These are phyloP conservation scores for Solen grandis DNA, from an alignment of 1,140 invertebrate genomes.

Conservation along the genomic window DNA sequence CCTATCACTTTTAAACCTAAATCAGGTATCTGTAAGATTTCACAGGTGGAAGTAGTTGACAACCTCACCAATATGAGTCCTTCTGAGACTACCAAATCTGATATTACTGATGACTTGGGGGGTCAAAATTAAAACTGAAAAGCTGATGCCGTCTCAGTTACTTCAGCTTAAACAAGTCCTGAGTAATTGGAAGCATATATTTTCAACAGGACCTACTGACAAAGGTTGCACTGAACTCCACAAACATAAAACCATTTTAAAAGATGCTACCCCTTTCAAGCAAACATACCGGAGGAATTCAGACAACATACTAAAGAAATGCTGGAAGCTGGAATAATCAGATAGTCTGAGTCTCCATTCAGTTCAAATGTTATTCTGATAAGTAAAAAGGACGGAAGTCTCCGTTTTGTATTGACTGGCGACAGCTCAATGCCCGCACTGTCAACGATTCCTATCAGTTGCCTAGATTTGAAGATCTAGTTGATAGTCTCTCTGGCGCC, in stretches of 20 bases:
- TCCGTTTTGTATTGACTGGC: constrained; percentile 27
- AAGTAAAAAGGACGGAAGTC: constrained; percentile 9
- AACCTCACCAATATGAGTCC: no score
- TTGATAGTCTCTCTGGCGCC: constrained; percentile 8
- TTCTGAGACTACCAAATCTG: no score
- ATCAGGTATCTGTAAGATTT: no score
- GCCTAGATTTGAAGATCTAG: constrained; percentile 21
- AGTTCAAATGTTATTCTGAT: constrained; percentile 16
- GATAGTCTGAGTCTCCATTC: constrained; percentile 18
- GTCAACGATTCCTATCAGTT: neutral
- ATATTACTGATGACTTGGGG: no score
- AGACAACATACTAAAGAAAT: constrained; percentile 23
- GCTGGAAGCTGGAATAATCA: constrained; percentile 6
- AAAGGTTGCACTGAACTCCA: constrained; percentile 13
- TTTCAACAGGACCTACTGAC: constrained; percentile 23
- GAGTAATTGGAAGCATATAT: constrained; percentile 31
- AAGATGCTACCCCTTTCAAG: constrained; percentile 27
- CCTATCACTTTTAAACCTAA: no score
- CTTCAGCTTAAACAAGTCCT: constrained; percentile 18
- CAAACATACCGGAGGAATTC: constrained; percentile 31
- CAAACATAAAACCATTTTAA: constrained; percentile 32
- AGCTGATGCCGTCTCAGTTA: no score
- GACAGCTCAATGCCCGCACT: neutral
- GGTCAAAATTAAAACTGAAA: no score
- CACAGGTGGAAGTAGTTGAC: no score